These are phyloP conservation scores for Eulemur rubriventer DNA, from an alignment of 2,797 vertebrate genomes.

Conservation along the genomic window DNA sequence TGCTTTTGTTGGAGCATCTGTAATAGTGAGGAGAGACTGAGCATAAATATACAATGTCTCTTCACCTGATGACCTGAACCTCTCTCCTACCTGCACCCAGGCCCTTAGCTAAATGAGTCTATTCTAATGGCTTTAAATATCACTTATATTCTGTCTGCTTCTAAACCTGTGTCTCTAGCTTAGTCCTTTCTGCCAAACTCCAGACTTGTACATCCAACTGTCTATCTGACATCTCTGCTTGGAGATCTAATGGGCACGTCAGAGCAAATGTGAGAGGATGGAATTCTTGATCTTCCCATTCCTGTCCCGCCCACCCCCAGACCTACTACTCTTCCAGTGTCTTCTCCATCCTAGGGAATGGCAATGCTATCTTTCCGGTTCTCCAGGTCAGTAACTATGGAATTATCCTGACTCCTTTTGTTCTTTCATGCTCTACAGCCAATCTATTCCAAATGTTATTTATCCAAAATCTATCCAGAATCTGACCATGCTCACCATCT, in stretches of 20 bases:
- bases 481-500: neutral
- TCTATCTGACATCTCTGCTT: neutral
- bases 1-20: neutral
- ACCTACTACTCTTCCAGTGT: neutral
- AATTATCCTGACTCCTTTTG: neutral
- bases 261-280: neutral
- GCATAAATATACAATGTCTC: neutral
- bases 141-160: neutral
- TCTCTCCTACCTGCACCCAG: neutral
- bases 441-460: neutral
- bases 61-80: neutral
- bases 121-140: neutral
- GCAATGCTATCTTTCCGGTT: neutral
- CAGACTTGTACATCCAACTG: neutral
- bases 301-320: neutral
- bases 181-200: neutral
- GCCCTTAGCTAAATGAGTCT: neutral
- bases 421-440: neutral
- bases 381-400: neutral
- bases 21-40: neutral
- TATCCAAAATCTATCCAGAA: constrained; percentile 17
- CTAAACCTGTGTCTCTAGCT: neutral
- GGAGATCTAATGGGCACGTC: neutral
- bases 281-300: neutral
- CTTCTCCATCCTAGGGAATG: neutral